phyloP scores from a whole-genome alignment of 2,113 vertebrate genomes.

The Sapajus apella region DNA sequence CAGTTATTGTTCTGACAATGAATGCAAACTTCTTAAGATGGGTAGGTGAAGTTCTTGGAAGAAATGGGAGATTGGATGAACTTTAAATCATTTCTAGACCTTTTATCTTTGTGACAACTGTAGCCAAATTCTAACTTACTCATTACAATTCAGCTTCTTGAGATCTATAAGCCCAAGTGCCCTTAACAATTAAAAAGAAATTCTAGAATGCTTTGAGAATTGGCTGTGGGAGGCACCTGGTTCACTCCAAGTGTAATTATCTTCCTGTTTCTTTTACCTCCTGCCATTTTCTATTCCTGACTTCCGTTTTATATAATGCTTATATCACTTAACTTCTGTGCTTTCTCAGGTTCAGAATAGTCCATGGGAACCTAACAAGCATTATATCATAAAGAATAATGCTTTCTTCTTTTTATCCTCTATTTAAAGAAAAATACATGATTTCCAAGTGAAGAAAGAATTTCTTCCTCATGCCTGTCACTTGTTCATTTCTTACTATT shows the following conservation, averaged over 20 bases:
- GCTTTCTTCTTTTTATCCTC: not conserved
- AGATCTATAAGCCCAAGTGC: not conserved
- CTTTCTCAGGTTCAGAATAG: not conserved
- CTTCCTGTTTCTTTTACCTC: not conserved
- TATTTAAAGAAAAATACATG: not conserved
- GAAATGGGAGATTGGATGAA: not conserved
- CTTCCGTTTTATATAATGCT: not conserved
- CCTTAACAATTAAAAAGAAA: not conserved
- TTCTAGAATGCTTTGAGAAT: not conserved
- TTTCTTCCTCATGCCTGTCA: not conserved
- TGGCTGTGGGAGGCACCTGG: not conserved
- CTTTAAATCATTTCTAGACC: not conserved
- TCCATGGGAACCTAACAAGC: not conserved
- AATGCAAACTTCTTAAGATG: not conserved
- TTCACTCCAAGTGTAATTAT: not conserved
- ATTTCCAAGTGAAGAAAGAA: constrained; percentile 35
- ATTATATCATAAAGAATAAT: not conserved
- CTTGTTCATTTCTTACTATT: constrained; percentile 21
- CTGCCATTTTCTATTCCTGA: not conserved
- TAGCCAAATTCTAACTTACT: not conserved
- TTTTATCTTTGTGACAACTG: not conserved
- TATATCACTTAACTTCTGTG: not conserved
- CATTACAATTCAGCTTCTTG: not conserved
- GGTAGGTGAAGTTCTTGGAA: not conserved
- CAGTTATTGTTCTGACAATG: not conserved